Evolutionary conservation across 2,797 vertebrate genomes (phyloP).

Genomic region (Apogon hyalosoma): DNA sequence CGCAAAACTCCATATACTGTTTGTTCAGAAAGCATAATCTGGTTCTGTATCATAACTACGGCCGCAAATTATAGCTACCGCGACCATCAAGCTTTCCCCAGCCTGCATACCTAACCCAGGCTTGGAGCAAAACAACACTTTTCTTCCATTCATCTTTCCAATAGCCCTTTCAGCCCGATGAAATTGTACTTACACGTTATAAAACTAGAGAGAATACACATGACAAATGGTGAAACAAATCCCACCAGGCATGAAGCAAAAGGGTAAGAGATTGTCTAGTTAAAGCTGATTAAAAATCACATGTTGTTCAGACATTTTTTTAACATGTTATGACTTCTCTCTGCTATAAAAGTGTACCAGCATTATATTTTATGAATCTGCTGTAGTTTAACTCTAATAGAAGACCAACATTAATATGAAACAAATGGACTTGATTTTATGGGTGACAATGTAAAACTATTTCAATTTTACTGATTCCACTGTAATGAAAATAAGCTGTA

Average conservation of each 20-base stretch:
- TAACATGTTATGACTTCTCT: slow-evolving; percentile 6
- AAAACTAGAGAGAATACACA: slow-evolving; percentile 74
- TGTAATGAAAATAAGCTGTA: too few species aligned
- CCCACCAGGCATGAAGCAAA: slow-evolving; percentile 42
- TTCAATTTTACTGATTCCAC: slow-evolving; percentile 1
- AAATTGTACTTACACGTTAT: slow-evolving; percentile 68
- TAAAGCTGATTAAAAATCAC: slow-evolving; percentile 32
- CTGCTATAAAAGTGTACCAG: neutral
- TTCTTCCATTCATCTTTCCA: slow-evolving; percentile 79
- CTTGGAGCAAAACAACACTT: slow-evolving; percentile 69
- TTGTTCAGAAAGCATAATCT: slow-evolving; percentile 75
- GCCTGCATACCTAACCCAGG: slow-evolving; percentile 56
- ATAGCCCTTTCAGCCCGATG: slow-evolving; percentile 58
- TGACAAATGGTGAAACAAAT: slow-evolving; percentile 51
- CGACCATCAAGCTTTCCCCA: slow-evolving; percentile 60
- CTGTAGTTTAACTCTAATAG: neutral
- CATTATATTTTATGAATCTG: neutral
- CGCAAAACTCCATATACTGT: slow-evolving; percentile 71
- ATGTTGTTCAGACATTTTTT: neutral
- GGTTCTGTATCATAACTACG: slow-evolving; percentile 72
- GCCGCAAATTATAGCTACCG: slow-evolving; percentile 76
- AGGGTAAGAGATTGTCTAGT: slow-evolving; percentile 31
- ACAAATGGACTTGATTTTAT: neutral
- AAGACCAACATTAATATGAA: neutral
- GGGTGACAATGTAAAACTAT: neutral